Conservation (phyloP, 2,797 vertebrate genomes). For the Tinamus major region DNA sequence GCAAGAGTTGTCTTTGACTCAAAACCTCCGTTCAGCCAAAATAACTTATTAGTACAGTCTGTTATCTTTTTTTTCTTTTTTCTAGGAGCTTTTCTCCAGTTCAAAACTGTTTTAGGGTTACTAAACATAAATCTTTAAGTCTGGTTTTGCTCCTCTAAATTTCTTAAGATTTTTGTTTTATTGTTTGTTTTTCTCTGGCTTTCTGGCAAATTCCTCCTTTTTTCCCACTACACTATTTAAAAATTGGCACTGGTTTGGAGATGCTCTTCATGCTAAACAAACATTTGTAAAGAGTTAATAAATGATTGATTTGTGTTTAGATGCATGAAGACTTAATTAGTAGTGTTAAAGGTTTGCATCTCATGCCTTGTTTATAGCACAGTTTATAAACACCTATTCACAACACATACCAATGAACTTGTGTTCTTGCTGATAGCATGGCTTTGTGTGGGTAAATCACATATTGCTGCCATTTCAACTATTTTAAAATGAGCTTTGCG, state of each 20-base stretch:
- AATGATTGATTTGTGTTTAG: not conserved
- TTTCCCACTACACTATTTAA: not conserved
- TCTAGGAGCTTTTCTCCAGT: not conserved
- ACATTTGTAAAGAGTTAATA: conserved; percentile 4
- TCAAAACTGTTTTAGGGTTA: not conserved
- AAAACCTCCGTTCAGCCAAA: not conserved
- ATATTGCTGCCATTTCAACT: not conserved
- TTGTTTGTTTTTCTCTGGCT: not conserved
- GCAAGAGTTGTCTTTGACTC: not conserved
- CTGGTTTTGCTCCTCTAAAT: too few relatives aligned
- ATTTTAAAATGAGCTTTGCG: not conserved
- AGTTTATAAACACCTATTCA: not conserved
- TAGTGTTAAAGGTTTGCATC: not conserved
- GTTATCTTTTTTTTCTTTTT: too few relatives aligned
- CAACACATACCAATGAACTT: not conserved
- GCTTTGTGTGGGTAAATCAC: not conserved
- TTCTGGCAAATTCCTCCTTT: not conserved
- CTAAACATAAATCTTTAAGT: not conserved
- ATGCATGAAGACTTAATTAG: not conserved
- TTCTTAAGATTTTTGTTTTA: not conserved
- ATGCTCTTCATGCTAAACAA: not conserved
- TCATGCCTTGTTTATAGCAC: not conserved
- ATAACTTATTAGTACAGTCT: not conserved
- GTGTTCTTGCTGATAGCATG: not conserved
- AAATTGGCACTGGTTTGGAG: fast-evolving